Evolutionary conservation across 2,113 vertebrate genomes (phyloP), one percentile per base, ranked within the genome.

Genomic region (Amblyornis subalaris): DNA sequence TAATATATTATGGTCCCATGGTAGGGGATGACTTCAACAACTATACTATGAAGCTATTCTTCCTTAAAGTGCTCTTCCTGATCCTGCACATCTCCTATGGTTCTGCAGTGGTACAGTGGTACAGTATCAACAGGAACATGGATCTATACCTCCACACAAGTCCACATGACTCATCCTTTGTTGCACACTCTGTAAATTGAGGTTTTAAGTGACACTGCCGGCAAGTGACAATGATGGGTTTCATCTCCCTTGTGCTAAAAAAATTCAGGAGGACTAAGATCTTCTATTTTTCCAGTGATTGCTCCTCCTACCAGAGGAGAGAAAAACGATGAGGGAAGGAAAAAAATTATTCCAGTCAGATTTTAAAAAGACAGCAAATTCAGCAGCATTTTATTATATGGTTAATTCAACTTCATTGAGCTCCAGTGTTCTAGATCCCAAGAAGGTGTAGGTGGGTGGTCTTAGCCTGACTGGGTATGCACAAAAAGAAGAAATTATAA

Each of bases 1-100:
- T 51, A 62, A 74, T 5, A 18, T 35, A 1, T 45, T 35, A 40
- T 24, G 19, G 42, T 54, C 7, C 2, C 0, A 1, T 45, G 5
- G 17, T 28, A 83, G 10, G 26, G 4, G 5, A 42, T 1, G 2
- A 11, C 25, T 93, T 84, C 28, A 48, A 35, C 11, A 92, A 24
- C 23, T 50, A 9, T 26, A 42, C 11, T 36, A 36, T 3, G 10
- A 42, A 45, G 10, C 7, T 77, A 20, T 36, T 89, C 42, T 89
- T 70, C 42, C 31, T 57, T 23, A 65, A 28, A 77, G 62, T 2
- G 0, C 10, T 48, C 25, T 66, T 87, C n/a, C 14, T 47, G 12
- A 50, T 67, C 20, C 31, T 53, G 29, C 7, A 28, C 13, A 14
- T 45, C n/a, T 79, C 29, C 29, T 83, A 51, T 0, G 1, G 7